These are phyloP conservation scores for Rhadina sibilatrix DNA, from an alignment of 2,113 vertebrate species.

Conservation along the genomic window DNA sequence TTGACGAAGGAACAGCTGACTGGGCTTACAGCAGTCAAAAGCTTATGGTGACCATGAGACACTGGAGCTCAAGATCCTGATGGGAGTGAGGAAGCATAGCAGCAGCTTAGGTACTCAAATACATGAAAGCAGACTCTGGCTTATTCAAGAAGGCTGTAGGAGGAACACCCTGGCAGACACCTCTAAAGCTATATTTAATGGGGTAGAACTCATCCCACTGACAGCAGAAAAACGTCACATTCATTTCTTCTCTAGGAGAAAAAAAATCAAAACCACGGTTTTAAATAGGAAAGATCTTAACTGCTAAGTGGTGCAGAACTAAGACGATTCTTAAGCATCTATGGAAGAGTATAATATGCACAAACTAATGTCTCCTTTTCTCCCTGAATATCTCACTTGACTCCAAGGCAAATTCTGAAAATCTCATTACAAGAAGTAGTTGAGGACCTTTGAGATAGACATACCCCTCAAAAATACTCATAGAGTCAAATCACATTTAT, in stretches of 20 bases:
- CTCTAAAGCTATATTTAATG: neutral
- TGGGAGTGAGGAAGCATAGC: neutral
- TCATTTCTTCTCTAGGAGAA: neutral
- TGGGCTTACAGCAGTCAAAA: neutral
- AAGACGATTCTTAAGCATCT: neutral
- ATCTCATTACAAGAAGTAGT: neutral
- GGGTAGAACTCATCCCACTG: neutral
- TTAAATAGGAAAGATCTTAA: neutral
- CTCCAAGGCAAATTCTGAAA: neutral
- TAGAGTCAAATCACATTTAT: neutral
- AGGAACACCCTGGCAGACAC: neutral
- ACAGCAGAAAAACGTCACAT: neutral
- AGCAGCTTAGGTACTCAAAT: neutral
- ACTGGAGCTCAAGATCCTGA: neutral
- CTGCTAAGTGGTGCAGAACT: neutral
- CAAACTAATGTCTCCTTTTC: neutral
- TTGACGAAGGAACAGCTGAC: neutral
- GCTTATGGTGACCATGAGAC: neutral
- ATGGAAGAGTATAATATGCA: neutral
- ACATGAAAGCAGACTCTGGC: neutral
- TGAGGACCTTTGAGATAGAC: neutral
- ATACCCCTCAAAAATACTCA: neutral
- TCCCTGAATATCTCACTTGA: neutral
- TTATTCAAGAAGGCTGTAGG: neutral
- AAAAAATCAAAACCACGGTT: neutral